phyloP scores from a whole-genome alignment of 2,797 vertebrate genomes.

The Nasua narica region DNA sequence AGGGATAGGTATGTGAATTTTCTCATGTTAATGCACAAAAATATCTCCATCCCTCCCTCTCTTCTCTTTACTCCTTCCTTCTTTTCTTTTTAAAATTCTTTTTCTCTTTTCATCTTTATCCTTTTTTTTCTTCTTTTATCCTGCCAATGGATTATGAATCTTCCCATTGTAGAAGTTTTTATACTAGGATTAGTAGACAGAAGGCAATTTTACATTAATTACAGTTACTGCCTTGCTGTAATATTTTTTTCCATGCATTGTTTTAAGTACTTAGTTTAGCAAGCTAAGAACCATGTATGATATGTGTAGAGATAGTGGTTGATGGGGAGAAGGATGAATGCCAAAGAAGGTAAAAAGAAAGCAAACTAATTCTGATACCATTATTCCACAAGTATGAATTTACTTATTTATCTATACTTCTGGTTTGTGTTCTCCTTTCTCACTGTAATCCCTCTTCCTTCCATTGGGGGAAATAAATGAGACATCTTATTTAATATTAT shows the following conservation, averaged over 20 bases:
- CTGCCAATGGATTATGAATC: background rate
- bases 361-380: background rate
- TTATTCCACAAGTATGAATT: background rate
- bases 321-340: background rate
- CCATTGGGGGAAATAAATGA: background rate
- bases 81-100: background rate
- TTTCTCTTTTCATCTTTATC: rapidly evolving
- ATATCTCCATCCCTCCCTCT: background rate
- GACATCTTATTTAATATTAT: background rate
- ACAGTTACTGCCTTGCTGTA: background rate
- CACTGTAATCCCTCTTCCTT: background rate
- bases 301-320: background rate
- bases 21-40: background rate
- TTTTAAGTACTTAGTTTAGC: background rate
- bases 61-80: background rate
- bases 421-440: background rate
- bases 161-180: background rate
- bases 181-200: background rate
- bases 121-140: background rate
- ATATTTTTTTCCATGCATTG: background rate
- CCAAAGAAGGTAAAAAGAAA: background rate
- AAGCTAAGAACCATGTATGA: background rate
- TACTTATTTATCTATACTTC: background rate
- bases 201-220: background rate
- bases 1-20: background rate